These are phyloP conservation scores for Poicephalus gulielmi DNA, from an alignment of 2,113 vertebrate genomes.

Conservation along the genomic window DNA sequence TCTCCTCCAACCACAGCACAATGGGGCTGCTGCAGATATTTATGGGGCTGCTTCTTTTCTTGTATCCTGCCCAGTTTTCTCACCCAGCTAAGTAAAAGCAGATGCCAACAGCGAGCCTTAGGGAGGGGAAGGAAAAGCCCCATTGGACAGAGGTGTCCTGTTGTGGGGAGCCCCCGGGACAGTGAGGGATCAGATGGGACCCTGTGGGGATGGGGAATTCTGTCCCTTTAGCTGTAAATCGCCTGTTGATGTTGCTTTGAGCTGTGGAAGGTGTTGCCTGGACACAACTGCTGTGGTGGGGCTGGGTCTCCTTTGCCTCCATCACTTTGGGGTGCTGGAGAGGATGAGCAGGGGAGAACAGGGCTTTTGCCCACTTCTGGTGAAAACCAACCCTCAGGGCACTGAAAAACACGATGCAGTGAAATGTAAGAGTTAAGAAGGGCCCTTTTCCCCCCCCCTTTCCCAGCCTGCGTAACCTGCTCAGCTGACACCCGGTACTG, in stretches of 20 bases:
- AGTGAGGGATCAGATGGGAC: fast-evolving
- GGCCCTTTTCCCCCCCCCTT: not conserved
- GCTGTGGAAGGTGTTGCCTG: not conserved
- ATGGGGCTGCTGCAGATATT: not conserved
- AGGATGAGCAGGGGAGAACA: fast-evolving
- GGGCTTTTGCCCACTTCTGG: fast-evolving
- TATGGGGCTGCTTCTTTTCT: not conserved
- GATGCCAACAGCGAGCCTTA: not conserved
- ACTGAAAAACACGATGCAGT: not conserved
- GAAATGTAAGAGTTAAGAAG: not conserved
- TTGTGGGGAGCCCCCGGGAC: fast-evolving
- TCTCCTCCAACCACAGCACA: not conserved
- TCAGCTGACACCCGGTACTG: conserved; percentile 9
- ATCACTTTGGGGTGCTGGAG: fast-evolving
- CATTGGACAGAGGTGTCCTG: fast-evolving
- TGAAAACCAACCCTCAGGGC: not conserved
- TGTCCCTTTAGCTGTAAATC: fast-evolving
- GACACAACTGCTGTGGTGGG: fast-evolving
- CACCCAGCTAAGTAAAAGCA: not conserved
- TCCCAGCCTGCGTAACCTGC: not conserved
- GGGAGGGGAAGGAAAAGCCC: not conserved
- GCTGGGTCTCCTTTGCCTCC: not conserved
- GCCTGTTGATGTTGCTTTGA: fast-evolving
- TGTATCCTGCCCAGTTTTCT: not conserved
- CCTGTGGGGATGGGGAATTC: not conserved